Base-by-base conservation (phyloP, 2,888 invertebrate species). In the Drosophila prostipennis region DNA sequence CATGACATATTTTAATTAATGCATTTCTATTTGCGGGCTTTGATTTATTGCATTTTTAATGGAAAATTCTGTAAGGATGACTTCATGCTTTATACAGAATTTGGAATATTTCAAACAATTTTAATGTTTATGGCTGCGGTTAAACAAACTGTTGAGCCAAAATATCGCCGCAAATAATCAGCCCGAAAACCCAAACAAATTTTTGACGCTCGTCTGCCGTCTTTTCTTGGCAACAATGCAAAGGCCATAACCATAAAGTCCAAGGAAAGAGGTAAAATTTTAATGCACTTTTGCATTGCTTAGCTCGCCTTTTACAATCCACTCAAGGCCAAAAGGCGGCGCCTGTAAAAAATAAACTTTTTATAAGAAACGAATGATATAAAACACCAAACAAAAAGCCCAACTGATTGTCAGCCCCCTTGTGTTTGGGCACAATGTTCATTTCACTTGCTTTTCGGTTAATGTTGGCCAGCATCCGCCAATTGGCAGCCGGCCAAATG, bases 401-500 rank as follows among this genome's bases (percentile, higher is more conserved):
- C 39, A 79, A 42, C 36, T 53, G 68, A 68, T 72, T 71, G 61
- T 40, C 34, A 53, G 74, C 19, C 34, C 36, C 48, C 53, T 60
- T 45, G 64, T 37, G 64, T 49, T 63, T 64, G 64, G 49, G 53
- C 49, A 51, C 67, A 61, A 71, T 74, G 79, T 79, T 61, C 46
- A 65, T 86, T 83, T 85, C 58, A 64, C 72, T 79, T 82, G 54
- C 43, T 67, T 67, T 43, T 65, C 63, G 83, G 75, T 82, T 82
- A 86, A 87, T 82, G 78, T 70, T 79, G 80, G 55, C 58, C 58
- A 53, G 52, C 68, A 60, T 70, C 51, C 72, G 77, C 74, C 77
- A 81, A 75, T 83, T 88, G 83, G 83, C 86, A 82, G 53, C 43
- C 42, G 57, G 56, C 87, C 83, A 84, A 84, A 77, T 87, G 79